Base-by-base conservation (phyloP, 2,888 invertebrate species). In the Andrena haemorrhoa region DNA sequence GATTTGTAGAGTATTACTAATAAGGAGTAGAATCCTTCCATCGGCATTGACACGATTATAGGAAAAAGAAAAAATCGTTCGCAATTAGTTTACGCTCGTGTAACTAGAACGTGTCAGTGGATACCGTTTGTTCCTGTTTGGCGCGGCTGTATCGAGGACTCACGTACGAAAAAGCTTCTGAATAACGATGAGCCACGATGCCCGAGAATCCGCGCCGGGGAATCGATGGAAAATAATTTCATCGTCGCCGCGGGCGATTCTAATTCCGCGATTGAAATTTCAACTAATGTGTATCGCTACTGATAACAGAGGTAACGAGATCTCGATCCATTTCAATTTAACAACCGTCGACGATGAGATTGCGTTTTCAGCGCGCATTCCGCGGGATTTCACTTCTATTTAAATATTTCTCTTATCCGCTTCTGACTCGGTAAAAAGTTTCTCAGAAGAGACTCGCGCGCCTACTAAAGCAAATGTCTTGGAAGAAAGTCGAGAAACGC, bases 81-180 rank as follows among this genome's bases (percentile, higher is more conserved):
- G 70, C 26, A 82, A 86, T 86, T 86, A 84, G 77, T 65, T 75
- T 75, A 68, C 47, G 71, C 51, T 49, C 71, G 68, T 74, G 66
- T 58, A 72, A 71, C 71, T 75, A 75, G 75, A 80, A 74, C 76
- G 83, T 78, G 75, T 82, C 75, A 78, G 75, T 35, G 68, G 72
- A 80, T 89, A 90, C 89, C 89, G 89, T 90, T 90, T 82, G 86
- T 83, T 88, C 86, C 79, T 87, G 75, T 89, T 87, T 68, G 61
- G 64, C 66, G 53, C 70, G 33, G 12, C 72, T 51, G 76, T 79
- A 89, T 88, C 86, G 90, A 71, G 89, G 88, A 77, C 89, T 85
- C 88, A 88, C 89, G 89, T 89, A 87, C 86, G 86, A 86, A 87
- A 86, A 84, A 84, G 84, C 78, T 74, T 70, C 72, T 74, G 89